Evolutionary conservation across 2,888 invertebrate genomes (phyloP).

Genomic region (Nowickia ferox): DNA sequence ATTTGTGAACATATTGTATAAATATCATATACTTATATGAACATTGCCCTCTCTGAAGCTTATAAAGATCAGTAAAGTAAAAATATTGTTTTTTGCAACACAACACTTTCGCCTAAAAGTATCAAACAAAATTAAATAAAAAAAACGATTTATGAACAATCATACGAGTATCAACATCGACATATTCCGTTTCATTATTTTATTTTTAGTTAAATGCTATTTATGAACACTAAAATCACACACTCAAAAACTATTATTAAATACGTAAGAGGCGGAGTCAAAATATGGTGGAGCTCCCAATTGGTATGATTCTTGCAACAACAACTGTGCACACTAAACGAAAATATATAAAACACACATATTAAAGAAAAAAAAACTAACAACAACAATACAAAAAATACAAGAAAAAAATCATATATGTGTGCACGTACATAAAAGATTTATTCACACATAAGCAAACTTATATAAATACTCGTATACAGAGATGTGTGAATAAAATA

Average conservation of each 20-base stretch:
- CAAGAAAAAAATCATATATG: conserved; percentile 53
- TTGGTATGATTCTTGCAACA: conserved; percentile 71
- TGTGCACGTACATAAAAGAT: conserved; percentile 35
- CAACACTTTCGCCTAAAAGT: too few relatives aligned
- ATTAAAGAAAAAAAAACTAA: conserved; percentile 40
- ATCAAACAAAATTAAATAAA: too few relatives aligned
- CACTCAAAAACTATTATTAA: conserved; percentile 44
- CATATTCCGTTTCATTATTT: too few relatives aligned
- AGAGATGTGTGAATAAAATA: conserved; percentile 48
- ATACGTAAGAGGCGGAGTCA: conserved; percentile 81
- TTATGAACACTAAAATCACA: conserved; percentile 14
- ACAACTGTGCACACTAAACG: conserved; percentile 67
- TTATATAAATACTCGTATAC: neutral
- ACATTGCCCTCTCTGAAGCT: too few relatives aligned
- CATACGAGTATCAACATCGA: too few relatives aligned
- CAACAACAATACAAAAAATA: conserved; percentile 50
- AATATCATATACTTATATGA: too few relatives aligned
- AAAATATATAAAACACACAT: conserved; percentile 66
- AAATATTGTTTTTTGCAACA: too few relatives aligned
- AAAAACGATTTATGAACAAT: too few relatives aligned
- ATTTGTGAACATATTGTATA: too few relatives aligned
- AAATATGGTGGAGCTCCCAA: conserved; percentile 77
- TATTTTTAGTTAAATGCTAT: too few relatives aligned
- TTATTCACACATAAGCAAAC: conserved; percentile 33
- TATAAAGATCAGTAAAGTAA: too few relatives aligned